Evolutionary conservation across 2,797 vertebrate species (phyloP).

Genomic region (Danio choprae): DNA sequence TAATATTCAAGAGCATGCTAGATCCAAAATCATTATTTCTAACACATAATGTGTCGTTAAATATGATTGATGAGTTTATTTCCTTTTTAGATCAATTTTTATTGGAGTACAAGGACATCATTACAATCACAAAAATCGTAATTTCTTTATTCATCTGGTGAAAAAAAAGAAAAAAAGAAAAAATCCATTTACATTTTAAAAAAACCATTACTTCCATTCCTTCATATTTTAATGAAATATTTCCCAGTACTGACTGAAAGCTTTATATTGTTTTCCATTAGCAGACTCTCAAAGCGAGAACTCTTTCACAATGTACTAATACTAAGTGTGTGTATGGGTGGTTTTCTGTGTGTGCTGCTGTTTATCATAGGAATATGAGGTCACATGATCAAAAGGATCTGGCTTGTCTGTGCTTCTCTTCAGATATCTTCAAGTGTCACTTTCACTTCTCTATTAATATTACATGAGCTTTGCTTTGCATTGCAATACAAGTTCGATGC

Average conservation of each 20-base stretch:
- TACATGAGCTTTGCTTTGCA: slow-evolving; percentile 10
- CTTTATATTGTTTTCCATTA: slow-evolving; percentile 36
- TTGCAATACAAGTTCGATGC: background rate
- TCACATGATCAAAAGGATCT: background rate
- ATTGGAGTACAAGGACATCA: background rate
- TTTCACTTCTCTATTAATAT: slow-evolving; percentile 8
- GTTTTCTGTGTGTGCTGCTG: slow-evolving; percentile 28
- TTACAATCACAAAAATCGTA: background rate
- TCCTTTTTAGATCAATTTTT: too few species aligned
- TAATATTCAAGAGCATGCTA: background rate
- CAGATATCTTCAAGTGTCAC: background rate
- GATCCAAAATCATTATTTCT: background rate
- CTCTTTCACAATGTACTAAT: slow-evolving; percentile 43
- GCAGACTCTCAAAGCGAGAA: slow-evolving; percentile 19
- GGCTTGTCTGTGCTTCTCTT: background rate
- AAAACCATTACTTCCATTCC: too few species aligned
- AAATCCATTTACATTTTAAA: too few species aligned
- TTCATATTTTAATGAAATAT: slow-evolving; percentile 19
- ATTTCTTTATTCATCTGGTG: background rate
- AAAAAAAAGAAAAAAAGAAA: background rate
- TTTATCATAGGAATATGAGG: slow-evolving; percentile 35
- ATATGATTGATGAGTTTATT: background rate
- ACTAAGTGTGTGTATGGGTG: slow-evolving; percentile 19
- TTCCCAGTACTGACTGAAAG: slow-evolving; percentile 26
- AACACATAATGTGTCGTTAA: background rate